Conservation (phyloP, 2,888 invertebrate genomes). For the Macrophya alboannulata region DNA sequence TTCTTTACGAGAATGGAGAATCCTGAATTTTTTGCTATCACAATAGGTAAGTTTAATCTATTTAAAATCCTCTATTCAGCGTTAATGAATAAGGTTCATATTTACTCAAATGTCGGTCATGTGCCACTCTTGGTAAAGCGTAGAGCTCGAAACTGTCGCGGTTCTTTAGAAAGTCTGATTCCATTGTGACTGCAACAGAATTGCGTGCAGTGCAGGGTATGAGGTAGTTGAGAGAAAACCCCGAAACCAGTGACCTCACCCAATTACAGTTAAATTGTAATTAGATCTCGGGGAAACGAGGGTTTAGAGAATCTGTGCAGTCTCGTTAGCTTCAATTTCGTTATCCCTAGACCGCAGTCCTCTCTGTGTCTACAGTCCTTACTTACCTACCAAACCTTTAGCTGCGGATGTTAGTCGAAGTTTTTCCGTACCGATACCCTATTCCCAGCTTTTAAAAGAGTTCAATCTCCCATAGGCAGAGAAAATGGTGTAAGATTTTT, state of each 20-base stretch:
- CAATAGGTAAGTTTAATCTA: not conserved
- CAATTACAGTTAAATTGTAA: conserved; percentile 45
- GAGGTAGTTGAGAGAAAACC: conserved; percentile 23
- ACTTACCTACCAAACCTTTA: not conserved
- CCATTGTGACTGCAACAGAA: conserved; percentile 23
- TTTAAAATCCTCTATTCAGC: conserved; percentile 3
- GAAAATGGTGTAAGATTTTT: not conserved
- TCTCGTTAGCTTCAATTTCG: conserved; percentile 41
- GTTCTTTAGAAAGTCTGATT: conserved; percentile 41
- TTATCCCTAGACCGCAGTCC: not conserved
- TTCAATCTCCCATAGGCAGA: not conserved
- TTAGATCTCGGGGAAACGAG: conserved; percentile 26
- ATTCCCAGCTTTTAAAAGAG: not conserved
- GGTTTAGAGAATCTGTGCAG: conserved; percentile 36
- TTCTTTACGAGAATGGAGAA: not conserved
- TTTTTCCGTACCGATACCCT: not conserved
- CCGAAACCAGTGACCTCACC: conserved; percentile 38
- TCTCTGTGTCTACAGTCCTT: not conserved
- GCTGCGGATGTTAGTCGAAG: not conserved
- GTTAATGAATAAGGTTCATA: conserved; percentile 27
- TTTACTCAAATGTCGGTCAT: conserved; percentile 30
- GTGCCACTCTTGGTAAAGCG: not conserved
- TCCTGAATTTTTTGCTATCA: not conserved
- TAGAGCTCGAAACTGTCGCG: conserved; percentile 19
- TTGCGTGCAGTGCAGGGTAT: not conserved